Conservation (phyloP, 2,113 vertebrate genomes). For the Centropus bengalensis region DNA sequence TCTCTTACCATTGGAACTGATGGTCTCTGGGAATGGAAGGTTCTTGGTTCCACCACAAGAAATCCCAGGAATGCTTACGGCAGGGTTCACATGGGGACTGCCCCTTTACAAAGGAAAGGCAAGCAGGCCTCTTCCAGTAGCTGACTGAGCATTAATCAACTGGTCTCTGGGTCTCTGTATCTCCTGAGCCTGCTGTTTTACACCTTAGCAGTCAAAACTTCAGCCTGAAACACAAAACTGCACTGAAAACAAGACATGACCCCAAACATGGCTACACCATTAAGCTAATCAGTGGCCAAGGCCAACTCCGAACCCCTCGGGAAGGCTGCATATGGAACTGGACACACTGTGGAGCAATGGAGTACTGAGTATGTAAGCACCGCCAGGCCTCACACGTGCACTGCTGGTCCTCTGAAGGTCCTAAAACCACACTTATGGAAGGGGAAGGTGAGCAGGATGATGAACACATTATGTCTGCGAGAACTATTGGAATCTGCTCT, state of each 20-base stretch:
- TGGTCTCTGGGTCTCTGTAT: background rate
- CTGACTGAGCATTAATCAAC: background rate
- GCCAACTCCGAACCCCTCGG: background rate
- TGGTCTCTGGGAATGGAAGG: background rate
- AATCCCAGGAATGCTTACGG: background rate
- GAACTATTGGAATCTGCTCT: background rate
- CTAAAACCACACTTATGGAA: background rate
- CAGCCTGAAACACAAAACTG: background rate
- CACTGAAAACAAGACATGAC: background rate
- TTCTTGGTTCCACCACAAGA: fast-evolving
- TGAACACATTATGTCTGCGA: background rate
- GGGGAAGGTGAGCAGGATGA: background rate
- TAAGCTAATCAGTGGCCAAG: background rate
- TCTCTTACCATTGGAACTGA: background rate
- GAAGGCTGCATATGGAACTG: background rate
- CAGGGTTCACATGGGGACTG: background rate
- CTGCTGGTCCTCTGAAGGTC: background rate
- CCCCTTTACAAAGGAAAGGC: background rate
- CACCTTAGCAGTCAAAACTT: background rate
- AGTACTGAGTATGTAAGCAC: background rate
- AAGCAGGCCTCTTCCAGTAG: background rate
- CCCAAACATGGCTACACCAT: background rate
- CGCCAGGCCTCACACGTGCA: background rate
- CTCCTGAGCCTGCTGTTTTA: background rate
- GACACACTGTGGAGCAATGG: background rate